Evolutionary conservation across 2,888 invertebrate genomes (phyloP), one percentile per base, ranked within the genome.

Genomic region (Chloroclysta siterata): DNA sequence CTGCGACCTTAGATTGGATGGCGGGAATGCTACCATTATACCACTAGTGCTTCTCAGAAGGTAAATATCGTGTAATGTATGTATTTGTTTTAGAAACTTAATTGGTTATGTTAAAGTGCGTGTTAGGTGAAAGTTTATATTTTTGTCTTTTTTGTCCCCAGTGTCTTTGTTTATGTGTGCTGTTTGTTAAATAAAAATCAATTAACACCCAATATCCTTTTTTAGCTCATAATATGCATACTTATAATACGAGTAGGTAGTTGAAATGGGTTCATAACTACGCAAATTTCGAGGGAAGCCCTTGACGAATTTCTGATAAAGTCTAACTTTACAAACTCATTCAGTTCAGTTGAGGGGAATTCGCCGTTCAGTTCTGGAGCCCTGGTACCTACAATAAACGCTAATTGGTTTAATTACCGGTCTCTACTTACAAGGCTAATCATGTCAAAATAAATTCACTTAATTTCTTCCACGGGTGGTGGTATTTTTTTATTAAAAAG

Each of bases 351-450:
- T 42, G 17, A 22, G 36, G 17, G 55, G 13, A 55, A 55, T 36
- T 47, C 36, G 47, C 36, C 33, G 55, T 68, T 55, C 60, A 29
- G 56, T 59, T 59, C 51, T 17, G 14, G 42, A 57, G 60, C 29
- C 48, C 57, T 51, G 29, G 22, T 33, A 51, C 22, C 15, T 17
- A 47, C 17, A 42, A 36, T 58, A 53, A 62, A 57, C 44, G 41
- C 47, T 66, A 69, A 70, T 68, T 65, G 65, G 60, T 62, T 63
- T 65, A 67, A 72, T 70, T 68, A 56, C 59, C 36, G 42, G 50
- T 60, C 51, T 60, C 39, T 53, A 66, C 60, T 68, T 61, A 59
- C 60, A 50, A 67, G 63, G 60, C 69, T 51, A 68, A 57, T 55
- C 66, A 57, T 63, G 66, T 65, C 54, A 54, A 61, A 61, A 65